Conservation (phyloP, 1,140 invertebrate genomes). For the Drosophila sturtevanti region DNA sequence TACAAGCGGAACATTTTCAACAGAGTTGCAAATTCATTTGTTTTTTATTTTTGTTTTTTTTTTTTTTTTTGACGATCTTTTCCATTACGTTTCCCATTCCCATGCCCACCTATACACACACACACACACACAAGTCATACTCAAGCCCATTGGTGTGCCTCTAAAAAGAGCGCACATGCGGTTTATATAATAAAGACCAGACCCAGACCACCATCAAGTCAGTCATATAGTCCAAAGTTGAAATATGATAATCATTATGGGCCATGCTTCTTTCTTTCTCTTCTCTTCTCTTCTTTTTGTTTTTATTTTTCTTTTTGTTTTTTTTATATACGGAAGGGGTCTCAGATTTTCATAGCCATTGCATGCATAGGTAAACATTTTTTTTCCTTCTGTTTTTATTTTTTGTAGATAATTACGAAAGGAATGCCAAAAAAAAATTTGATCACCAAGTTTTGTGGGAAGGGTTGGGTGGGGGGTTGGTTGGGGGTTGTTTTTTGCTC, state of each 20-base stretch:
- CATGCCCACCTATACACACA: not conserved
- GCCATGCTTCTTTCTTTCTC: slow-evolving; percentile 35
- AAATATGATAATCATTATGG: slow-evolving; percentile 62
- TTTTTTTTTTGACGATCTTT: slow-evolving; percentile 16
- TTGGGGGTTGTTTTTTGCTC: too few relatives aligned
- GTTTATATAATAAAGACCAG: slow-evolving; percentile 21
- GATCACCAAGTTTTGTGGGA: not conserved
- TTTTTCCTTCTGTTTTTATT: too few relatives aligned
- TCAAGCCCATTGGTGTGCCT: too few relatives aligned
- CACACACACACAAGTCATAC: not conserved
- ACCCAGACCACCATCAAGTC: not conserved
- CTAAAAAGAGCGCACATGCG: not conserved
- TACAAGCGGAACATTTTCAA: not conserved
- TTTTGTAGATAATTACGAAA: not conserved
- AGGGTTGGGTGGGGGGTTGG: not conserved
- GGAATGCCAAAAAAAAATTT: too few relatives aligned
- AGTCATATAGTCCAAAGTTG: slow-evolving; percentile 34
- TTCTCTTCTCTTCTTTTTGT: too few relatives aligned
- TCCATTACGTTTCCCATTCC: not conserved
- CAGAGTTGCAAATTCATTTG: slow-evolving; percentile 22
- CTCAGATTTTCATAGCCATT: not conserved
- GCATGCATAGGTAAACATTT: not conserved
- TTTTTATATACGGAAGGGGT: not conserved
- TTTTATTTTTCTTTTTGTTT: slow-evolving; percentile 1
- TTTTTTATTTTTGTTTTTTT: too few relatives aligned